Conservation (phyloP, 2,888 invertebrate species). For the Myopa tessellatipennis region DNA sequence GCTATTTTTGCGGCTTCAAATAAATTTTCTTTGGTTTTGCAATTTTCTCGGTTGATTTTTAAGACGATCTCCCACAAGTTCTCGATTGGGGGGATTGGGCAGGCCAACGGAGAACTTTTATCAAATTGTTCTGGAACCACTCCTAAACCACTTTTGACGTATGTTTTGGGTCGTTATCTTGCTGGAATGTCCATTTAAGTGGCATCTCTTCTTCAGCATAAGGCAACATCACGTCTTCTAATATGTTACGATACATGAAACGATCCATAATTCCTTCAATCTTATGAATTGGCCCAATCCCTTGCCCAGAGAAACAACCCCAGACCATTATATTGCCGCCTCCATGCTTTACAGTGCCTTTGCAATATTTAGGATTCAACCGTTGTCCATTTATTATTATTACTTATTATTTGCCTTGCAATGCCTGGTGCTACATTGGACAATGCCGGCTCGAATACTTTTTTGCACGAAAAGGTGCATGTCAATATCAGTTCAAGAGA, state of each 20-base stretch:
- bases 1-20: constrained; percentile 24
- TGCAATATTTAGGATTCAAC: no score
- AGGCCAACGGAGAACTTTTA: neutral
- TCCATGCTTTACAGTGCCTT: constrained; percentile 2
- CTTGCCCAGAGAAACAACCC: neutral
- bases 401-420: no score
- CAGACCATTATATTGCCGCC: constrained; percentile 1
- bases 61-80: constrained; percentile 26
- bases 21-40: constrained; percentile 3
- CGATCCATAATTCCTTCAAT: constrained; percentile 2
- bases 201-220: no score
- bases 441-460: no score
- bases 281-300: neutral
- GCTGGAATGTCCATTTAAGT: neutral
- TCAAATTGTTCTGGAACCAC: constrained; percentile 4
- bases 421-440: no score
- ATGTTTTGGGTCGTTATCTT: constrained; percentile 4
- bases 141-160: neutral
- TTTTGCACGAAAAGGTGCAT: no score
- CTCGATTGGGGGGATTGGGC: constrained; percentile 4
- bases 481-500: no score
- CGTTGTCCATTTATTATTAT: no score
- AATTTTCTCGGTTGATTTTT: constrained; percentile 11
- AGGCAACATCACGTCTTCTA: neutral
- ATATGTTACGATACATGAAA: neutral